Evolutionary conservation across 2,888 invertebrate genomes (phyloP), one percentile per base, ranked within the genome.

Genomic region (Papilio elwesi): DNA sequence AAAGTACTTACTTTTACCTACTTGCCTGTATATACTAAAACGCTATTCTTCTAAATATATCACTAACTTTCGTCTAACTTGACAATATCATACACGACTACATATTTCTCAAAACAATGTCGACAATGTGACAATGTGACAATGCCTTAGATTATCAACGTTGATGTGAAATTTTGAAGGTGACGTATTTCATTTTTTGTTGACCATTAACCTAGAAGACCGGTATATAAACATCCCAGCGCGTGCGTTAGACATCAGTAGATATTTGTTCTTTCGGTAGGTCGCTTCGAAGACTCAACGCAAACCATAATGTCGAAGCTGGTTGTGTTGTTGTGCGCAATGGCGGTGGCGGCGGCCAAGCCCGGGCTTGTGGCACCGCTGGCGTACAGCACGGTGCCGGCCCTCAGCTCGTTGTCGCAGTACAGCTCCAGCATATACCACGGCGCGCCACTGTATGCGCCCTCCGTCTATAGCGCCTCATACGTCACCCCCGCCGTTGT

Each of bases 241-340:
- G 70, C 74, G 73, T 59, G 77, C 74, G 76, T 80, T 78, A 78
- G 81, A 76, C 88, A 92, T 92, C 91, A 93, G 89, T 92, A 86
- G 85, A 87, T 88, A 85, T 51, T 85, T 80, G 82, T 75, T 83
- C 83, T 79, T 81, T 85, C 83, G 85, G 83, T n/a, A 51, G 87
- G 87, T 49, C 89, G 88, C 64, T 81, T 83, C 84, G 81, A 81
- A 78, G 84, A 86, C 82, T 82, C 88, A 89, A 90, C 91, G 88
- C 90, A 92, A 90, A 92, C 90, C 91, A 93, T 84, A 82, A 93
- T 94, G 93, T 90, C 82, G 84, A 93, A 92, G 86, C 85, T 93
- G 94, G 94, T 95, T 94, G 95, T 95, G 89, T 94, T 96, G 93
- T 94, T 94, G 85, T 95, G 95, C 82, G 88, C 95, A 76, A 86